Base-by-base conservation (phyloP, 2,113 vertebrate species). In the Onychostruthus taczanowskii region DNA sequence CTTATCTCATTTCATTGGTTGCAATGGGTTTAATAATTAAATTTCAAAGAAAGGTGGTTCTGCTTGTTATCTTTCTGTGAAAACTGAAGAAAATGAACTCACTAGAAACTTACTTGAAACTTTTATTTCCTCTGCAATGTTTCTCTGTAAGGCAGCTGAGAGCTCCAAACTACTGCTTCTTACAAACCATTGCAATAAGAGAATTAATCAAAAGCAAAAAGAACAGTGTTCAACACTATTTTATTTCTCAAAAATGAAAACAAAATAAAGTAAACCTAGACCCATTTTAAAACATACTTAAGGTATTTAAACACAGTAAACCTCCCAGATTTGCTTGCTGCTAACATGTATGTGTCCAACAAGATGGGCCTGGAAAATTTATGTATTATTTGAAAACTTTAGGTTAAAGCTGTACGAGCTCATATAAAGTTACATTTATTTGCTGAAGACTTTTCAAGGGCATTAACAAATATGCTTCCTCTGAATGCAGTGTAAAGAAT, bases 51-150 rank as follows among this genome's bases (percentile, higher is more conserved):
- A 72, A 85, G 50, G 13, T 44, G 16, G 5, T 88, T 94, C 52
- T 96, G 53, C 16, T 69, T 89, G 26, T 84, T 92, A 89, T 28
- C 44, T 92, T 49, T 82, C 67, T 70, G 67, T 84, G 64, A 78
- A 79, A 87, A 87, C 18, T 55, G 47, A 92, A 96, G 92, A 94
- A 95, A 96, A 93, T 78, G 3, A 91, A 63, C 53, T 86, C 62
- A 66, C 73, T 47, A 91, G 74, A 93, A 93, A 93, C 16, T 66
- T 70, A 76, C 21, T 33, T 74, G 69, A 92, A 83, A 44, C 17
- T 83, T 89, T 46, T 80, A 27, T 95, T 76, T 81, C 16, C 78
- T 94, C 37, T 92, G 20, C 59, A 95, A 8, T 76, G 53, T 75
- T 82, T 28, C 69, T 59, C 31, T 37, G 13, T 3, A 2, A 37